Evolutionary conservation across 2,113 vertebrate genomes (phyloP).

Genomic region (Esox niger): DNA sequence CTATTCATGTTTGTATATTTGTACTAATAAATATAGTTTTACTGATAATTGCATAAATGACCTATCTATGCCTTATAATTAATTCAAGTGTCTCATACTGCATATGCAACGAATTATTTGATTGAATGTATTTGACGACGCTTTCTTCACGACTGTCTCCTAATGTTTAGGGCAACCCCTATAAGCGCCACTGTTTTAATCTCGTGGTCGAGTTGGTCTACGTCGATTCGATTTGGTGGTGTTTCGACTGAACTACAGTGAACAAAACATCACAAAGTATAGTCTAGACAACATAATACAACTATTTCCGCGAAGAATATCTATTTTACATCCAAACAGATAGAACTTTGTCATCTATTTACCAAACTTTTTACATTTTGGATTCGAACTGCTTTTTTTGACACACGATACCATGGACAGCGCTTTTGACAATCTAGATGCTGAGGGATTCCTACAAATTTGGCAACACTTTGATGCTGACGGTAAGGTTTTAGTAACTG

Average conservation of each 20-base stretch:
- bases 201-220: too few relatives aligned
- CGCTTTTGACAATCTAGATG: constrained; percentile 61
- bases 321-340: not conserved
- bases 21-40: constrained; percentile 82
- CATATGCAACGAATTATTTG: too few relatives aligned
- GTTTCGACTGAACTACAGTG: not conserved
- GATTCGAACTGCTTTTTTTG: not conserved
- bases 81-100: not conserved
- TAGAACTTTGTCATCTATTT: not conserved
- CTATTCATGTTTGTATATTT: constrained; percentile 78
- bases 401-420: constrained; percentile 76
- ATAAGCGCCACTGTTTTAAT: too few relatives aligned
- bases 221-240: too few relatives aligned
- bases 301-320: not conserved
- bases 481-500: constrained; percentile 64
- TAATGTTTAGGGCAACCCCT: too few relatives aligned
- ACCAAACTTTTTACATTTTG: not conserved
- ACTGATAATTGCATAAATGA: constrained; percentile 49
- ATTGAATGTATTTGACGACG: too few relatives aligned
- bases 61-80: not conserved
- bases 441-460: constrained; percentile 76
- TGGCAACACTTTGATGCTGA: constrained; percentile 80
- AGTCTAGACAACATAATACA: not conserved
- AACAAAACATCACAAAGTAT: not conserved
- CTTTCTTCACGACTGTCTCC: too few relatives aligned